Evolutionary conservation across 2,888 invertebrate species (phyloP).

Genomic region (Herminia tarsipennalis): DNA sequence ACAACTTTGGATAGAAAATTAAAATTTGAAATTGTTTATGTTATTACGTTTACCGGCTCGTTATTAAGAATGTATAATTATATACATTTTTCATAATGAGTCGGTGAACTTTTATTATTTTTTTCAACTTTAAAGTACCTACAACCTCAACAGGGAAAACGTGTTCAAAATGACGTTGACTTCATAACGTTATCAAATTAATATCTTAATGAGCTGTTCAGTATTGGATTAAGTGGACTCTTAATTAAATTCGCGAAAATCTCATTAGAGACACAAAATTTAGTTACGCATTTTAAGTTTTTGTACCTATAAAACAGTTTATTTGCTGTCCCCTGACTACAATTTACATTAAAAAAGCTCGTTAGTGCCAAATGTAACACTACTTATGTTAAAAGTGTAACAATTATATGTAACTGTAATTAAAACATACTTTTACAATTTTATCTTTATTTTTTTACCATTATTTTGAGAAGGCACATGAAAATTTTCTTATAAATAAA

Average conservation of each 20-base stretch:
- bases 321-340: slow-evolving; percentile 42
- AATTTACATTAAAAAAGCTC: slow-evolving; percentile 50
- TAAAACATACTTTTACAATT: slow-evolving; percentile 72
- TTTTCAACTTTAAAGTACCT: no score
- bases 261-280: no score
- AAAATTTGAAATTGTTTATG: background rate
- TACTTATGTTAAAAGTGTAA: slow-evolving; percentile 74
- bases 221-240: background rate
- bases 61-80: no score
- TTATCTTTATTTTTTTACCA: slow-evolving; percentile 63
- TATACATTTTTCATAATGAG: no score
- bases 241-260: slow-evolving; percentile 3
- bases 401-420: slow-evolving; percentile 74
- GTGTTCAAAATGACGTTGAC: background rate
- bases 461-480: slow-evolving; percentile 84
- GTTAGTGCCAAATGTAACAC: slow-evolving; percentile 67
- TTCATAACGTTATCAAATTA: slow-evolving; percentile 6
- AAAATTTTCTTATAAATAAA: slow-evolving; percentile 80
- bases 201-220: slow-evolving; percentile 6
- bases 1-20: slow-evolving; percentile 9
- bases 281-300: no score
- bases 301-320: no score
- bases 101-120: no score
- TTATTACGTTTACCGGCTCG: background rate
- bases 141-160: background rate